Evolutionary conservation across 1,140 invertebrate genomes (phyloP).

Genomic region (Eupeodes corollae): DNA sequence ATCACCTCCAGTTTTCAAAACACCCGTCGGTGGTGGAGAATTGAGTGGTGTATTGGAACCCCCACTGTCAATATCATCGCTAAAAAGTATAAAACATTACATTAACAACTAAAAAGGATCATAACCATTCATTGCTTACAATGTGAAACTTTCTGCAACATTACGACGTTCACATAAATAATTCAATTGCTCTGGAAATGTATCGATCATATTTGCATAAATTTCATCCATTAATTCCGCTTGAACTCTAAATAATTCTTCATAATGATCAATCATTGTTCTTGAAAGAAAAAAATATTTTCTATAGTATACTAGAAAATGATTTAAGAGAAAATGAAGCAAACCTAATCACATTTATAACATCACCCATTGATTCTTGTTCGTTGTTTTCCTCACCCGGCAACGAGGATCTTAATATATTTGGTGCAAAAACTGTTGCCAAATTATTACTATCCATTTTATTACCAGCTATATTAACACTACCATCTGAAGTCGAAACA

Average conservation of each 20-base stretch:
- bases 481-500: slow-evolving; percentile 12
- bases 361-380: slow-evolving; percentile 43
- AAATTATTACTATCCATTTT: slow-evolving; percentile 89
- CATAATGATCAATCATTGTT: slow-evolving; percentile 66
- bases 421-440: slow-evolving; percentile 87
- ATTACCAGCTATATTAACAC: slow-evolving; percentile 49
- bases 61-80: slow-evolving; percentile 1
- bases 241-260: slow-evolving; percentile 63
- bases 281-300: slow-evolving; percentile 24
- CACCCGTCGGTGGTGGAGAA: not conserved
- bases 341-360: slow-evolving; percentile 69
- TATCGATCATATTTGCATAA: slow-evolving; percentile 73
- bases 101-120: not conserved
- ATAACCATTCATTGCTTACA: not conserved
- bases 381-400: slow-evolving; percentile 8
- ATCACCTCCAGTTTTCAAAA: not conserved
- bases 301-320: no score
- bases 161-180: slow-evolving; percentile 44
- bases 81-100: not conserved
- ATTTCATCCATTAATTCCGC: slow-evolving; percentile 73
- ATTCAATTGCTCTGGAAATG: slow-evolving; percentile 66
- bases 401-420: slow-evolving; percentile 70
- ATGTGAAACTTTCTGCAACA: not conserved
- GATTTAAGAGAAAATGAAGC: not conserved
- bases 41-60: not conserved